These are phyloP conservation scores for Passer montanus DNA, from an alignment of 2,113 vertebrate species.

Conservation along the genomic window DNA sequence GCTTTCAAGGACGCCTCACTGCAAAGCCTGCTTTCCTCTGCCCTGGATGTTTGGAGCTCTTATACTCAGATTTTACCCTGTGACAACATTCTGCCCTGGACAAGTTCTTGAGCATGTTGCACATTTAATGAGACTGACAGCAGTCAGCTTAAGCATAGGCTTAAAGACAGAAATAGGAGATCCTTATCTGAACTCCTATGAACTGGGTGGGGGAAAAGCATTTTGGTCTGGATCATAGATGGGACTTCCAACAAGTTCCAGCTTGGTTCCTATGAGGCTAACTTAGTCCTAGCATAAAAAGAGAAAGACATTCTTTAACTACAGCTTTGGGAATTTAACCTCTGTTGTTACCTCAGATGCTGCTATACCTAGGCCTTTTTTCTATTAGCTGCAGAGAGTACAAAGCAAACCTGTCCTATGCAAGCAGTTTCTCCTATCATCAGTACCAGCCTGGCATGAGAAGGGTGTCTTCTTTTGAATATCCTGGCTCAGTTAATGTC, in stretches of 20 bases:
- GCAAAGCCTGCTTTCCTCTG: background rate
- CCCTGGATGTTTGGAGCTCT: background rate
- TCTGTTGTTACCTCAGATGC: background rate
- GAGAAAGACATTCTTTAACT: background rate
- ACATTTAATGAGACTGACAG: background rate
- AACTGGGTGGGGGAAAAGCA: background rate
- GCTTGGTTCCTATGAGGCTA: background rate
- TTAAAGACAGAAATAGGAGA: constrained; percentile 4
- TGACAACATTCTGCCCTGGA: background rate
- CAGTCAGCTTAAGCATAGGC: background rate
- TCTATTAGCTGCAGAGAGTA: background rate
- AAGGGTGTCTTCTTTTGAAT: background rate
- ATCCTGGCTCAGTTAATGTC: background rate
- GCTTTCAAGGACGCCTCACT: background rate
- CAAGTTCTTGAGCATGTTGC: background rate
- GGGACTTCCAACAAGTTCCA: background rate
- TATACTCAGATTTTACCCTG: background rate
- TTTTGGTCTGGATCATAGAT: background rate
- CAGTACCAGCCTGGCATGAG: background rate
- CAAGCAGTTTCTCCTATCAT: background rate
- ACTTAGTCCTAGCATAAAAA: background rate
- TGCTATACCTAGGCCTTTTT: background rate
- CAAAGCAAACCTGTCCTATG: background rate
- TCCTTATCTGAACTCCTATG: constrained; percentile 25
- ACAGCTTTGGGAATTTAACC: background rate